Conservation (phyloP, 2,888 invertebrate genomes). For the Hymenopus coronatus region DNA sequence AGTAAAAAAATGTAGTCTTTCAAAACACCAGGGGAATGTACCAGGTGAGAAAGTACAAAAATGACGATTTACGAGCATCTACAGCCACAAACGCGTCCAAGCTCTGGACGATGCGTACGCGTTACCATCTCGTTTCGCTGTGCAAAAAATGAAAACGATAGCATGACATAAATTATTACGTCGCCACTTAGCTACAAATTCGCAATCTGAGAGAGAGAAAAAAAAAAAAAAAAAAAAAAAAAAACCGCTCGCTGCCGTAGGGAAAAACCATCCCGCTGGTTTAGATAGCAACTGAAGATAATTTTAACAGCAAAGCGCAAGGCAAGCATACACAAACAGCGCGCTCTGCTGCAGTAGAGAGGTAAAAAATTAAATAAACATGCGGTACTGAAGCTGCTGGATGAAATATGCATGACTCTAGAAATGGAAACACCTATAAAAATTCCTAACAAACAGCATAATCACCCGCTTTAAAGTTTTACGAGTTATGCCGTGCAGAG, state of each 20-base stretch:
- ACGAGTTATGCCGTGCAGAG: slow-evolving; percentile 19
- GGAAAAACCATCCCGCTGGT: neutral
- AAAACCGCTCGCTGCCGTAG: neutral
- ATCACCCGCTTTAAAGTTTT: slow-evolving; percentile 29
- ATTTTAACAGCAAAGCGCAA: neutral
- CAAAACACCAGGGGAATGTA: too few relatives aligned
- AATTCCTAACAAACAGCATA: slow-evolving; percentile 30
- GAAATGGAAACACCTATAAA: slow-evolving; percentile 26
- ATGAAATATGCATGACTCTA: slow-evolving; percentile 29
- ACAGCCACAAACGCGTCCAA: neutral
- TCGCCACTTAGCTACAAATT: neutral
- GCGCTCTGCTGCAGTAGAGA: neutral
- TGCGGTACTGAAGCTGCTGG: neutral
- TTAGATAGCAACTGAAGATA: neutral
- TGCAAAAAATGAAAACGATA: neutral
- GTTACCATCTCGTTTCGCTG: neutral
- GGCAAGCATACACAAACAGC: neutral
- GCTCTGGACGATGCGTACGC: neutral
- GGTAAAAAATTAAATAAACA: neutral
- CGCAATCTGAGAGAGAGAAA: neutral
- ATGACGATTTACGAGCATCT: too few relatives aligned
- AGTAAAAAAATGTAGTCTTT: too few relatives aligned
- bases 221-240: neutral
- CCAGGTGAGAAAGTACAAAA: too few relatives aligned
- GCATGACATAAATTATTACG: neutral